phyloP scores from a whole-genome alignment of 2,113 vertebrate genomes.

The Oostethus manadensis region DNA sequence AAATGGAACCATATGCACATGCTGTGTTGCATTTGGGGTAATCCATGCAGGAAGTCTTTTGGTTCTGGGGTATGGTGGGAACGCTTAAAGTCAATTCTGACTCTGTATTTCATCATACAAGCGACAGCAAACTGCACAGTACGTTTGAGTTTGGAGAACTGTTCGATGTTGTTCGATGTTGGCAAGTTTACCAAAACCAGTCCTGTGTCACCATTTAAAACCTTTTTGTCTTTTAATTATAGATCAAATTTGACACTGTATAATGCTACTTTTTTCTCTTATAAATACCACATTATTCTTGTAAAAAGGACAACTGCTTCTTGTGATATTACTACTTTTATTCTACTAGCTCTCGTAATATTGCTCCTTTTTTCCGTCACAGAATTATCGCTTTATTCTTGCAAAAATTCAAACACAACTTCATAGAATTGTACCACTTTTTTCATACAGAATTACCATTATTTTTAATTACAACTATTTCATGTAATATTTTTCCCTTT shows the following conservation, averaged over 20 bases:
- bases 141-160: background rate
- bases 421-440: background rate
- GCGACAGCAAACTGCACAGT: background rate
- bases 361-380: no score
- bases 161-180: background rate
- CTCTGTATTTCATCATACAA: background rate
- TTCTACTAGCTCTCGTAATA: no score
- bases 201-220: no score
- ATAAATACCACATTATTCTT: no score
- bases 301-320: no score
- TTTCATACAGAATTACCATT: background rate
- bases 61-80: background rate
- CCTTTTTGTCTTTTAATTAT: no score
- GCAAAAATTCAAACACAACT: background rate
- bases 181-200: background rate
- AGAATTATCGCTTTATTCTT: no score
- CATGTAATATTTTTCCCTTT: background rate
- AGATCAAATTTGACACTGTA: no score
- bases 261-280: no score
- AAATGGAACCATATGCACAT: constrained; percentile 31
- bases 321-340: no score
- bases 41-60: background rate
- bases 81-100: background rate
- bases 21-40: constrained; percentile 16
- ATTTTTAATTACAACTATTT: background rate